phyloP scores from a whole-genome alignment of 2,888 invertebrate species.

The Drosophila testacea region DNA sequence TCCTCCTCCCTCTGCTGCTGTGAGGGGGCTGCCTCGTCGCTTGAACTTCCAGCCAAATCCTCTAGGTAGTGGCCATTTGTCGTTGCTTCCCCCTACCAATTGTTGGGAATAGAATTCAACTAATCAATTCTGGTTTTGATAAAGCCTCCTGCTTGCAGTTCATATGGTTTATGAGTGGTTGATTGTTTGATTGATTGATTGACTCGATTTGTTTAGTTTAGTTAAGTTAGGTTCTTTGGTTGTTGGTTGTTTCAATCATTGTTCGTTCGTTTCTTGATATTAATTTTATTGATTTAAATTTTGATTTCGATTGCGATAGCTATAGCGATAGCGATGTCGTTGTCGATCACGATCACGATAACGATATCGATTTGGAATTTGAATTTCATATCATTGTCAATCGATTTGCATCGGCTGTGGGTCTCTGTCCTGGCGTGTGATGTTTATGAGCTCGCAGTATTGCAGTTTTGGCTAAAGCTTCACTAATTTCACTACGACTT shows the following conservation, averaged over 20 bases:
- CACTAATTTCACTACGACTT: conserved; percentile 85
- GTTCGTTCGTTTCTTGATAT: neutral
- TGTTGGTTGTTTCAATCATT: conserved; percentile 1
- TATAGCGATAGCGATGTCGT: too few species aligned
- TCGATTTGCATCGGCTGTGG: conserved; percentile 56
- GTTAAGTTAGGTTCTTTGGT: too few species aligned
- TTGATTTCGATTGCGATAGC: conserved; percentile 35
- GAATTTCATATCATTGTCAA: conserved; percentile 43
- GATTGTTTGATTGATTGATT: conserved; percentile 29
- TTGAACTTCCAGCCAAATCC: conserved; percentile 85
- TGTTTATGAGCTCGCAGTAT: conserved; percentile 83
- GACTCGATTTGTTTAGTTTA: conserved; percentile 1
- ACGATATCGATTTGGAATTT: conserved; percentile 37
- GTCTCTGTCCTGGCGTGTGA: conserved; percentile 72
- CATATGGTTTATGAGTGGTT: conserved; percentile 49
- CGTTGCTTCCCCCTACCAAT: conserved; percentile 86
- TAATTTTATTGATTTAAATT: conserved; percentile 21
- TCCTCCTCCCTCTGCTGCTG: neutral
- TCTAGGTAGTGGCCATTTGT: conserved; percentile 86
- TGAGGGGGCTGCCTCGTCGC: conserved; percentile 75
- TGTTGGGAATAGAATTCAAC: conserved; percentile 86
- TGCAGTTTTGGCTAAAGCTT: conserved; percentile 84
- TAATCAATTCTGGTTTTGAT: conserved; percentile 85
- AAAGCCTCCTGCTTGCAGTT: conserved; percentile 75
- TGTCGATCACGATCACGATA: conserved; percentile 20